Evolutionary conservation across 1,140 invertebrate species (phyloP), one percentile per base, ranked within the genome.

Genomic region (Dendrolimus kikuchii): DNA sequence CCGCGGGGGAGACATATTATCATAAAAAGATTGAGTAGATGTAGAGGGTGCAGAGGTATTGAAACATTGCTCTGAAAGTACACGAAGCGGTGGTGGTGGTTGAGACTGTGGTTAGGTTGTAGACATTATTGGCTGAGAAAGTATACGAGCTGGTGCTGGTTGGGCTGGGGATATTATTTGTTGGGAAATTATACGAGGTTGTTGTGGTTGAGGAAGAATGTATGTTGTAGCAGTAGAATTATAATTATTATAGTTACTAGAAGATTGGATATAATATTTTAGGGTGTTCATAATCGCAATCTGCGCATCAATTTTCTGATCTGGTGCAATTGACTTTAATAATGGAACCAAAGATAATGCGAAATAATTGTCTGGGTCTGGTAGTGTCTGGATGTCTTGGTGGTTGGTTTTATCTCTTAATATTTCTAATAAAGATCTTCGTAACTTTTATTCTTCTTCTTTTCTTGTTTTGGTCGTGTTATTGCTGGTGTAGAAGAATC

Each of bases 401-500:
- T 46, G 45, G 45, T 46, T 46, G 45, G 45, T 46, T 46, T 46
- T 46, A 46, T 46, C 45, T 46, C 45, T 46, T 46, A 46, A 46
- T 46, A 46, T 46, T 46, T 46, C 45, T 46, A 46, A 46, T 46
- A 46, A 46, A 46, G 45, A 46, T 46, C 45, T 46, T 46, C 10
- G 45, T 46, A 46, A 46, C 10, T 1, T 23, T 23, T 3, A 23
- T 23, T 23, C 23, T 23, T 23, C 23, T 23, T 23, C 23, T 23
- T 23, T 46, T 46, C 45, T 57, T 57, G 8, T 51, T 57, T 42
- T 51, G 49, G n/a, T 53, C n/a, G 2, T 59, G 42, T 8, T 48
- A 7, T 37, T 23, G 23, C 23, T 23, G 23, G 23, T 23, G 8
- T 50, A 53, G 51, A 59, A 59, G 51, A 48, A 53, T 46, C 45